phyloP scores from a whole-genome alignment of 2,888 invertebrate genomes.

The Stenichneumon culpator region DNA sequence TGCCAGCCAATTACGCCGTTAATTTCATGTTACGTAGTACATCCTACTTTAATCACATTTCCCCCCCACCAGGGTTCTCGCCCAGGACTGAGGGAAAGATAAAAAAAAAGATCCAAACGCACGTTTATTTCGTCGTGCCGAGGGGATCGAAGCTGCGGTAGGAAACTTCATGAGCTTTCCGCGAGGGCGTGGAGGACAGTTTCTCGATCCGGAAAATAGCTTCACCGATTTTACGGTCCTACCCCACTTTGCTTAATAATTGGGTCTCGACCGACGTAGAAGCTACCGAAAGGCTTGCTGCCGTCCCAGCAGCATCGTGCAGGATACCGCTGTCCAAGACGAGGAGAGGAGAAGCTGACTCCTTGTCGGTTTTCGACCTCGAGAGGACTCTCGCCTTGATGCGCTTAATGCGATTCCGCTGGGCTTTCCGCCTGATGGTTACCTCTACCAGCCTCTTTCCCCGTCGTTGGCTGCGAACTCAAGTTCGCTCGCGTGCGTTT shows the following conservation, averaged over 20 bases:
- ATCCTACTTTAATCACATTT: slow-evolving; percentile 57
- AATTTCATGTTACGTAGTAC: slow-evolving; percentile 56
- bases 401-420: slow-evolving; percentile 79
- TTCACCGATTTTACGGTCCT: slow-evolving; percentile 46
- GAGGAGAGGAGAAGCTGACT: slow-evolving; percentile 20
- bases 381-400: slow-evolving; percentile 75
- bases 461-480: slow-evolving; percentile 72
- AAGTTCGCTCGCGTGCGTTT: slow-evolving; percentile 70
- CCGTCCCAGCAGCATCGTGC: too few relatives aligned
- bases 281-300: slow-evolving; percentile 68
- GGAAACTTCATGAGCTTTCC: slow-evolving; percentile 23
- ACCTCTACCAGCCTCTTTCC: slow-evolving; percentile 66
- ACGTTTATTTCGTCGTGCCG: slow-evolving; percentile 30
- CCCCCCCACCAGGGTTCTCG: not conserved
- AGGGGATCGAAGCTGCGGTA: slow-evolving; percentile 21
- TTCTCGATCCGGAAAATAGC: slow-evolving; percentile 72
- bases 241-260: slow-evolving; percentile 77
- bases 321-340: not conserved
- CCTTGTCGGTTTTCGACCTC: slow-evolving; percentile 25
- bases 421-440: slow-evolving; percentile 78
- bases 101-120: slow-evolving; percentile 28
- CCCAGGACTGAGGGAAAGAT: slow-evolving; percentile 39
- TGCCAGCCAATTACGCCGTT: slow-evolving; percentile 53
- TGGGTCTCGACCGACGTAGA: slow-evolving; percentile 69
- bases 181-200: slow-evolving; percentile 31